Evolutionary conservation across 2,113 vertebrate genomes (phyloP).

Genomic region (Puntigrus tetrazona): DNA sequence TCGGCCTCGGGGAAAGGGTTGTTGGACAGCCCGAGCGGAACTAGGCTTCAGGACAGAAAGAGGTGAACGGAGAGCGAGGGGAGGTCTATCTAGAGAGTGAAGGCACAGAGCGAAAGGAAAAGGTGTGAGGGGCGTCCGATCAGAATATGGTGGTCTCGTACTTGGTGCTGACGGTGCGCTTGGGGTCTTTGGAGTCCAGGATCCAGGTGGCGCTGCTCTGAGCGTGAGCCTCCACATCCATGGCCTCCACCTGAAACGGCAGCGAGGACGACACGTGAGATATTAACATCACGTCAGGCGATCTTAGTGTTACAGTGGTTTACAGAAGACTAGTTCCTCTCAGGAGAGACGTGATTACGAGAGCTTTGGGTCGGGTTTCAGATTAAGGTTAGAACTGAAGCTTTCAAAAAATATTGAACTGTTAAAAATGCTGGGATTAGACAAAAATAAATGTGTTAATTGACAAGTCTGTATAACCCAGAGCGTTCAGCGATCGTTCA

Average conservation of each 20-base stretch:
- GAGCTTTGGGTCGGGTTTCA: background rate
- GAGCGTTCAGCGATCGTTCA: no score
- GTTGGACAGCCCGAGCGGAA: background rate
- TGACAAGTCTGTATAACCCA: no score
- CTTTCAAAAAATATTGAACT: background rate
- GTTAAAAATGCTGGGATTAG: background rate
- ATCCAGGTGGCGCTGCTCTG: slow-evolving; percentile 90
- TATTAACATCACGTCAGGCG: background rate
- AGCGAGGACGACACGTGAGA: background rate
- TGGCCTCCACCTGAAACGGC: slow-evolving; percentile 78
- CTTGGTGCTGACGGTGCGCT: slow-evolving; percentile 96
- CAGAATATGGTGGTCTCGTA: slow-evolving; percentile 99
- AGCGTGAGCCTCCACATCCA: slow-evolving; percentile 83
- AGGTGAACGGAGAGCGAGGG: slow-evolving; percentile 22
- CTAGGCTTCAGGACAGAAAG: slow-evolving; percentile 7
- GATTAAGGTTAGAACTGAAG: background rate
- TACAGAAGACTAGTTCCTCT: no score
- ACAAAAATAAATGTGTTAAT: background rate
- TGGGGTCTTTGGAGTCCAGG: slow-evolving; percentile 91
- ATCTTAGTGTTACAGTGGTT: background rate
- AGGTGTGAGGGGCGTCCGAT: slow-evolving; percentile 68
- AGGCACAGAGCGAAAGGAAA: slow-evolving; percentile 34
- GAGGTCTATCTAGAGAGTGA: slow-evolving; percentile 42
- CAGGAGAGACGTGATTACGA: background rate
- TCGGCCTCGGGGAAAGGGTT: background rate